Evolutionary conservation across 2,113 vertebrate species (phyloP).

Genomic region (Eidolon helvum): DNA sequence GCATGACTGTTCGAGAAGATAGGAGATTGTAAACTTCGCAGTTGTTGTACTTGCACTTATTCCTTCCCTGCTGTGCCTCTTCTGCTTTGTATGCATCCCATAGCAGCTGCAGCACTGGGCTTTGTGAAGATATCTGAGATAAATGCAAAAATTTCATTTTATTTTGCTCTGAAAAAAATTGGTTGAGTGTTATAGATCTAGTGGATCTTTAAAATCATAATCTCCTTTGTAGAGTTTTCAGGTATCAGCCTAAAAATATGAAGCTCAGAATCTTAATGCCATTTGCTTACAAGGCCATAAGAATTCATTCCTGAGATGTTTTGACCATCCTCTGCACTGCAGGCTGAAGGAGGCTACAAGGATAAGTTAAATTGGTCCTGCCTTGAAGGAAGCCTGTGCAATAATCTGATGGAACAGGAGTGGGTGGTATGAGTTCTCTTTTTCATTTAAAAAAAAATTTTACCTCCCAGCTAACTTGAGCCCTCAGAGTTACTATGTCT

Average conservation of each 20-base stretch:
- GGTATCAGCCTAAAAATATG: neutral
- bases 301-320: neutral
- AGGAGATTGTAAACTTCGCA: neutral
- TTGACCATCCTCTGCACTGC: too few relatives aligned
- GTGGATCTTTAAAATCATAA: neutral
- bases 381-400: too few relatives aligned
- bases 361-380: neutral
- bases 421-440: neutral
- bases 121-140: neutral
- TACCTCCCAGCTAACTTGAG: neutral
- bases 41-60: neutral
- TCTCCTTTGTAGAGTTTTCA: neutral
- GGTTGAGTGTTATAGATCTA: neutral
- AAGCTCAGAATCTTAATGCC: neutral
- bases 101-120: neutral
- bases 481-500: neutral
- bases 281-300: neutral
- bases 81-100: neutral
- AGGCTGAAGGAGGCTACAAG: neutral
- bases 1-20: neutral
- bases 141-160: neutral
- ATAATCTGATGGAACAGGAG: neutral
- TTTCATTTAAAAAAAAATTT: neutral
- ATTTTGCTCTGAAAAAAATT: neutral
- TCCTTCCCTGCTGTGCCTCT: neutral